Evolutionary conservation across 1,140 invertebrate genomes (phyloP), one percentile per base, ranked within the genome.

Genomic region (Solenopsis invicta): DNA sequence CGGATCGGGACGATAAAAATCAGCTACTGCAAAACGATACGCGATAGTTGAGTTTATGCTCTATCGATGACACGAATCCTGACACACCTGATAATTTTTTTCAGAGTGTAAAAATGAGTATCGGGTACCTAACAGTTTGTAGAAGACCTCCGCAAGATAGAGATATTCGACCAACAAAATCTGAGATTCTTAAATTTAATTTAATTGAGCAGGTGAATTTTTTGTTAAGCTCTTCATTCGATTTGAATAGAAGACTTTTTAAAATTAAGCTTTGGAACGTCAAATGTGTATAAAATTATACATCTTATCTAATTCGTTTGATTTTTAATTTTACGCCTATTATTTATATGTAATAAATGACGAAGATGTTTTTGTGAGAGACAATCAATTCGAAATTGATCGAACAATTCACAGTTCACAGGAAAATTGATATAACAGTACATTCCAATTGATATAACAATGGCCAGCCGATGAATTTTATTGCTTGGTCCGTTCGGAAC

Each of bases 1-100:
- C 69, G 66, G 56, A 74, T 59, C 76, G 34, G 54, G 1, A 69
- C 85, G 85, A 90, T 88, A 85, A 90, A 87, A 86, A 87, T 88
- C 90, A 78, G 62, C 21, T 62, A 34, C 24, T 29, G 59, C 75
- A 41, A 34, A 50, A 50, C 41, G 69, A 34, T 12, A 61, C 24
- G n/a, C 18, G 10, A 52, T 67, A 29, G 21, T 41, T 41, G 56
- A 77, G 9, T 41, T 69, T 54, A 54, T 21, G 56, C n/a, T 13
- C 2, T 9, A 41, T 2, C 10, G 48, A 80, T 12, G 29, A 37
- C 12, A 41, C 18, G 16, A 13, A 16, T 45, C 21, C 29, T 24
- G 29, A 41, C 9, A 61, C 66, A 80, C 50, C n/a, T 76, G 45
- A 34, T 12, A 21, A 66, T 48, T n/a, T 37, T 48, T n/a, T 37